Base-by-base conservation (phyloP, 2,113 vertebrate species). In the Siniperca chuatsi region DNA sequence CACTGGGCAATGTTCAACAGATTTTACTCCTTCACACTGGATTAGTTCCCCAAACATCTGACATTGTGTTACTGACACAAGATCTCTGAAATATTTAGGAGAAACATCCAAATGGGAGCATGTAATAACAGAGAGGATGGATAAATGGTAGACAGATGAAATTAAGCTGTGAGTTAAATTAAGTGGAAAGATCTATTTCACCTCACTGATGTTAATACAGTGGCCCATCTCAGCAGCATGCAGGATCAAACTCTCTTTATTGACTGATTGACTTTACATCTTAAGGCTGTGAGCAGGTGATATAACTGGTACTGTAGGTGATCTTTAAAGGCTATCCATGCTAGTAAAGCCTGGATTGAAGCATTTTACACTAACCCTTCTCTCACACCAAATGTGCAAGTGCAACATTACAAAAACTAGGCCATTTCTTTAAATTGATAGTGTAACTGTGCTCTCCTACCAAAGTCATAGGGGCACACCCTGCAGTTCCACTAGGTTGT, bases 111-210 rank as follows among this genome's bases (percentile, higher is more conserved):
- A n/a, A n/a, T n/a, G n/a, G n/a, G n/a, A n/a, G n/a, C n/a, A n/a
- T n/a, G n/a, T n/a, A n/a, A n/a, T n/a, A n/a, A n/a, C 33, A 70
- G 7, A 69, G 33, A 37, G 20, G 16, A 8, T 2, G 2, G 21
- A 42, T 18, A 15, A 69, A 42, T 54, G 44, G 10, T 33, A 64
- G 68, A 50, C 8, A 20, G 15, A 61, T 20, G 0, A 33, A 65
- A 65, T 42, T 8, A 54, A 42, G 29, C 9, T 65, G 61, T 35
- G 6, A 71, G 8, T 61, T 23, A 5, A 42, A 61, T 61, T 57
- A 62, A 68, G 48, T n/a, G 23, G 73, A 81, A 73, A 23, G 57
- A 68, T 81, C 11, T 4, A 29, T 75, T 57, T 78, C 1, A 79
- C 29, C 50, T 25, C 37, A 66, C 35, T 71, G 44, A 62, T 54